These are phyloP conservation scores for Drosophila lacertosa DNA, from an alignment of 1,140 invertebrate genomes.

Conservation along the genomic window DNA sequence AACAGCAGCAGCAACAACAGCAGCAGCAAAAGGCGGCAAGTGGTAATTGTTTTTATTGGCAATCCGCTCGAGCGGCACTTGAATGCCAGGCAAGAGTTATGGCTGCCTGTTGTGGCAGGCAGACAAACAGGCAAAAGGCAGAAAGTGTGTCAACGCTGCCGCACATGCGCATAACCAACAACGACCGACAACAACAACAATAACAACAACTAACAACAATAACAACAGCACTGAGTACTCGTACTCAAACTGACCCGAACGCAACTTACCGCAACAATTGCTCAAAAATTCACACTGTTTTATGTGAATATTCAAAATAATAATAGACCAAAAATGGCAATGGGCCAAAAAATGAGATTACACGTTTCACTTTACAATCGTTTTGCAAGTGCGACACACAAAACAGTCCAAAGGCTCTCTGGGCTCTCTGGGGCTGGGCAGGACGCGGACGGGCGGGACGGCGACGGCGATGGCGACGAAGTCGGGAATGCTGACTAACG, in stretches of 20 bases:
- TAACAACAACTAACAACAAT: constrained; percentile 17
- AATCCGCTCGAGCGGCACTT: constrained; percentile 51
- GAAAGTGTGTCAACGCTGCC: constrained; percentile 76
- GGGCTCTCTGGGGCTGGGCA: constrained; percentile 17
- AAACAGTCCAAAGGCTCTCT: constrained; percentile 26
- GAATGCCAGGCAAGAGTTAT: constrained; percentile 41
- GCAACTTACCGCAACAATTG: constrained; percentile 69
- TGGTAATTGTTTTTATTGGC: constrained; percentile 80
- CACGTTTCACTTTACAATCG: constrained; percentile 59
- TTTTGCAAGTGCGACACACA: constrained; percentile 52
- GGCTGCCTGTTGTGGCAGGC: constrained; percentile 46
- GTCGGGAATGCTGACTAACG: neutral
- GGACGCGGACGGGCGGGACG: constrained; percentile 50
- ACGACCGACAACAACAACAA: constrained; percentile 42
- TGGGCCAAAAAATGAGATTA: constrained; percentile 48
- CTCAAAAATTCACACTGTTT: constrained; percentile 33
- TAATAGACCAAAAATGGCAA: constrained; percentile 26
- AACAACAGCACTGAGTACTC: constrained; percentile 8
- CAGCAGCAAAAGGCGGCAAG: constrained; percentile 38
- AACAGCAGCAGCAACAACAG: constrained; percentile 30
- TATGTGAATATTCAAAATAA: constrained; percentile 40
- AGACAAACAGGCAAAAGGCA: constrained; percentile 44
- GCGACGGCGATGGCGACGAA: neutral
- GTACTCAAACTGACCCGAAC: constrained; percentile 37
- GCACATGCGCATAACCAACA: constrained; percentile 66